phyloP scores from a whole-genome alignment of 2,797 vertebrate genomes.

The Megaceryle alcyon region DNA sequence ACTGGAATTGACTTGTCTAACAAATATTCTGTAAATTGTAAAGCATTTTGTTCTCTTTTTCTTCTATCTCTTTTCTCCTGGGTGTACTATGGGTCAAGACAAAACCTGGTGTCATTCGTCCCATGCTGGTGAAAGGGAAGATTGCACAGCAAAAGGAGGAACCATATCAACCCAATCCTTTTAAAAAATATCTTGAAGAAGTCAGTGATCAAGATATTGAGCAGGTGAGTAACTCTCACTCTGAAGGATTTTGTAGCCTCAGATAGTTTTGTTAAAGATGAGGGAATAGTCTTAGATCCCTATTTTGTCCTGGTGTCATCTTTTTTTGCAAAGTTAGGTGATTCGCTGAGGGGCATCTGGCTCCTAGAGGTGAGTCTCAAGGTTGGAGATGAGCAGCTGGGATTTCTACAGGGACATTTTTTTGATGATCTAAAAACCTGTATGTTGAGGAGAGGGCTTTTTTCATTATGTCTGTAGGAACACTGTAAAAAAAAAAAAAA shows the following conservation, averaged over 20 bases:
- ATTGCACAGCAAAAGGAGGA: slow-evolving; percentile 77
- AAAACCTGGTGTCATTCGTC: slow-evolving; percentile 91
- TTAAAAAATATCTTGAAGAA: slow-evolving; percentile 80
- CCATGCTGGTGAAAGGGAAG: slow-evolving; percentile 81
- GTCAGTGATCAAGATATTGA: slow-evolving; percentile 65
- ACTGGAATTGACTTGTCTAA: not conserved
- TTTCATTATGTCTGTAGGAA: not conserved
- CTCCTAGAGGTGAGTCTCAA: not conserved
- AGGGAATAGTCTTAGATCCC: not conserved
- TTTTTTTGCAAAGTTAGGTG: not conserved
- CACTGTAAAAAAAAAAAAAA: not conserved
- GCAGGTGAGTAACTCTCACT: slow-evolving; percentile 78
- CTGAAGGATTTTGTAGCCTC: not conserved
- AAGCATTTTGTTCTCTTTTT: not conserved
- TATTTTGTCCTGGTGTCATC: not conserved
- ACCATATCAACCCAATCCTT: slow-evolving; percentile 80
- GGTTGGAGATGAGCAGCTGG: not conserved
- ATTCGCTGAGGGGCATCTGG: not conserved
- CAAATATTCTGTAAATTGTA: not conserved
- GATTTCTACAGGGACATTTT: not conserved
- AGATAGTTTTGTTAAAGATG: not conserved
- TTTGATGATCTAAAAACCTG: not conserved
- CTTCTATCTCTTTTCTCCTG: not conserved
- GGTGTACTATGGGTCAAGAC: slow-evolving; percentile 77
- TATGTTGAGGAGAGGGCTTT: not conserved